phyloP scores from a whole-genome alignment of 1,140 invertebrate species.

The Drosophila aff. region DNA sequence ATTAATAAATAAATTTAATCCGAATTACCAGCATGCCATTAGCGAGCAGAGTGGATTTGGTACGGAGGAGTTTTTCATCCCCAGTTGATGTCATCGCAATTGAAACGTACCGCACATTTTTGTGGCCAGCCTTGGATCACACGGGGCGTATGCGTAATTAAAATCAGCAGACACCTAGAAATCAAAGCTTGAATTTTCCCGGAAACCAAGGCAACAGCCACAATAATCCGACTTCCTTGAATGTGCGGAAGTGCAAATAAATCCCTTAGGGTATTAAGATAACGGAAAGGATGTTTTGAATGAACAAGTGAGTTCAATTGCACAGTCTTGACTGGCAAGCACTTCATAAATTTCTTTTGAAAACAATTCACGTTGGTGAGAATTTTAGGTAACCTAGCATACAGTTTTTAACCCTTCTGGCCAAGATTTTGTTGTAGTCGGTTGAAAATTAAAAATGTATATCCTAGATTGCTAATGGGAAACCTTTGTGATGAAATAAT shows the following conservation, averaged over 20 bases:
- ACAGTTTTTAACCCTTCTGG: neutral
- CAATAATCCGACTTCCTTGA: constrained; percentile 4
- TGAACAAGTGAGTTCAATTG: neutral
- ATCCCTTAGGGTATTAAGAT: neutral
- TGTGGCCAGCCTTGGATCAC: constrained; percentile 1
- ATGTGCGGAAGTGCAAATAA: neutral
- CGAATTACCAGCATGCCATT: constrained; percentile 36
- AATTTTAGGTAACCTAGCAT: no score
- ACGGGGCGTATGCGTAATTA: constrained; percentile 32
- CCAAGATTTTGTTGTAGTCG: neutral
- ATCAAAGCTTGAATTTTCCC: neutral
- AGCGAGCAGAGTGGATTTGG: constrained; percentile 14
- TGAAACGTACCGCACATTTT: constrained; percentile 29
- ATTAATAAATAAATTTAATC: constrained; percentile 49
- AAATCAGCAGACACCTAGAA: constrained; percentile 21
- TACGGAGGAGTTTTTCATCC: neutral
- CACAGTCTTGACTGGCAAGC: neutral
- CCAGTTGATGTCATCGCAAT: neutral
- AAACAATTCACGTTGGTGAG: neutral
- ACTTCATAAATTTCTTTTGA: no score
- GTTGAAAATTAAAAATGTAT: neutral
- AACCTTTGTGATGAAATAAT: neutral
- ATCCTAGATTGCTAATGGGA: neutral
- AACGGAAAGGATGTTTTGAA: neutral
- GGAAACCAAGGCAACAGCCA: constrained; percentile 2